Base-by-base conservation (phyloP, 2,113 vertebrate species). In the Lamprotornis superbus region DNA sequence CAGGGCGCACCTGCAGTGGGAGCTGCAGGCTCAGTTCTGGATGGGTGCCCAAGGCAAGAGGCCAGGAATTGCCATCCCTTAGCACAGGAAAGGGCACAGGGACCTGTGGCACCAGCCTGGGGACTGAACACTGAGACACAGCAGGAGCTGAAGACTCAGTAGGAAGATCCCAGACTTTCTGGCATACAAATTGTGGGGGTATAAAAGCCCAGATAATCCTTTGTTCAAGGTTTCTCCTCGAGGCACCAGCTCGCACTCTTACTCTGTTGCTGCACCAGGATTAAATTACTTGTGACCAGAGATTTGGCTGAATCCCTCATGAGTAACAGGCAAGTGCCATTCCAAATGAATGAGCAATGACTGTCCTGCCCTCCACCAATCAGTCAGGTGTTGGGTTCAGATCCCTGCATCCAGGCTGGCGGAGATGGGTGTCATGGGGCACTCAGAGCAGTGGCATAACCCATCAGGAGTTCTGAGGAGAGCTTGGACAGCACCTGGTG, bases 401-500 rank as follows among this genome's bases (percentile, higher is more conserved):
- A 42, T n/a, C 31, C 31, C 31, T 52, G 67, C 27, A 20, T 23
- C 31, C 46, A 60, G 35, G 12, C 53, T n/a, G 44, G 15, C 3
- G 1, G 67, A 35, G 55, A 44, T 19, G 35, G 19, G 24, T 42
- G 37, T 30, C 15, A 2, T 19, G 15, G 80, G 46, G 10, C 7
- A 8, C n/a, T 28, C 52, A 33, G n/a, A 4, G 28, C 17, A 19
- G 28, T 49, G 52, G 23, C 35, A 40, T 9, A n/a, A 19, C 10
- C 0, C 0, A 18, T 19, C 37, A 60, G 55, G 55, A 60, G 20
- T 11, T n/a, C 65, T 23, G 19, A 60, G 65, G 24, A 60, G 42
- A 60, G 37, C 30, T 35, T 46, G 30, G 30, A 15, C 20, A 35
- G 25, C 0, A 4, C 30, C 24, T 1, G 1, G 9, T 11, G 53